These are phyloP conservation scores for Eupleurogrammus muticus DNA, from an alignment of 2,797 vertebrate species.

Conservation along the genomic window DNA sequence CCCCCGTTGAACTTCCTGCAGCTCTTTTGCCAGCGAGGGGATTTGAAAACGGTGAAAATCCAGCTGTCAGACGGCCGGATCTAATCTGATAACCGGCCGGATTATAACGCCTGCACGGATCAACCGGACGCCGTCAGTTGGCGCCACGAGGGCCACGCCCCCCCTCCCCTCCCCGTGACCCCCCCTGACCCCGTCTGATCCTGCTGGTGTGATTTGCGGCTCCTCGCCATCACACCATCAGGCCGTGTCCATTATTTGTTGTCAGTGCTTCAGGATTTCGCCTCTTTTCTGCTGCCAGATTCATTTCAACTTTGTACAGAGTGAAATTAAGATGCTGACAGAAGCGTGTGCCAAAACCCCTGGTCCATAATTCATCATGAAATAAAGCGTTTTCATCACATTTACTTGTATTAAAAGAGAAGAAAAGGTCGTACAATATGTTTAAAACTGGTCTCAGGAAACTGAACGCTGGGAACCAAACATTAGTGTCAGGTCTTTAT, in stretches of 20 bases:
- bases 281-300: not conserved
- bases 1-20: constrained; percentile 52
- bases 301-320: constrained; percentile 13
- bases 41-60: constrained; percentile 65
- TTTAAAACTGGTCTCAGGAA: not conserved
- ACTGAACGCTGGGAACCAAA: constrained; percentile 34
- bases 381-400: not conserved
- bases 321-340: constrained; percentile 5
- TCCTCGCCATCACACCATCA: not conserved
- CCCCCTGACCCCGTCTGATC: constrained; percentile 12
- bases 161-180: constrained; percentile 3
- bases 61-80: constrained; percentile 55
- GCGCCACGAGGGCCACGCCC: constrained; percentile 1
- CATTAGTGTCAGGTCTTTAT: constrained; percentile 41
- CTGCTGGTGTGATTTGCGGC: constrained; percentile 16
- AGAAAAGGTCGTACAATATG: not conserved
- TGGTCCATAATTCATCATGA: constrained; percentile 6
- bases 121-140: constrained; percentile 39
- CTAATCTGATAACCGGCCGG: constrained; percentile 75
- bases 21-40: constrained; percentile 51
- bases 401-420: not conserved
- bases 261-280: not conserved
- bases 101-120: constrained; percentile 57
- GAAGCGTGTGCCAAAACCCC: not conserved
- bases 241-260: not conserved